Percentiles rank a stretch among this genome's conserved stretches.
Conservation (phyloP, 2,113 vertebrate genomes). For the Percina caprodes region DNA sequence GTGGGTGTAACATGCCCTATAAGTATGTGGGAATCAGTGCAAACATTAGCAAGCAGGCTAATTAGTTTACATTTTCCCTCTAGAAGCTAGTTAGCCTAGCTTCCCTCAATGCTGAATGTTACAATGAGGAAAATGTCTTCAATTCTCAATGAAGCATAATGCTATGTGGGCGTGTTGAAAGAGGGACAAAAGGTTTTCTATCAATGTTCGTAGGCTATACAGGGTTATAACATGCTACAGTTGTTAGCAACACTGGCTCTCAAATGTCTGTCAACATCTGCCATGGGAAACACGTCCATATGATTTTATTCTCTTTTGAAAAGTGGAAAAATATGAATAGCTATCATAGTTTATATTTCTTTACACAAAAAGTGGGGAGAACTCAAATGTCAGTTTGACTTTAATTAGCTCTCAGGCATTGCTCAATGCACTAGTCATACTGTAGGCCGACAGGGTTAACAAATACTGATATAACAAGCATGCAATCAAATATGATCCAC, state of each 20-base stretch:
- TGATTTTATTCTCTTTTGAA: not conserved
- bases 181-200: not conserved
- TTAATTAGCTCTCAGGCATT: not conserved
- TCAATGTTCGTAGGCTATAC: not conserved
- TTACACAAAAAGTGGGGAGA: not conserved
- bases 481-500: not conserved
- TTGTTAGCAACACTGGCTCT: not conserved
- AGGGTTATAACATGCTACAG: not conserved
- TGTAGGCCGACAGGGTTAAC: not conserved
- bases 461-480: not conserved
- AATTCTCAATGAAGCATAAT: not conserved
- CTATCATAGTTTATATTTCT: not conserved
- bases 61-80: not conserved
- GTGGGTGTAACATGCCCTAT: not conserved
- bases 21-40: not conserved
- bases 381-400: not conserved
- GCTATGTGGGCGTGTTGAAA: not conserved
- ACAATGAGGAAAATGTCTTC: not conserved
- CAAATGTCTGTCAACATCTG: not conserved
- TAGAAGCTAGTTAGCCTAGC: not conserved
- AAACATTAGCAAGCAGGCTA: not conserved
- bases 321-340: not conserved
- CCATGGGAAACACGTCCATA: not conserved
- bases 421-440: not conserved
- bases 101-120: not conserved